Percentiles rank a stretch among this genome's conserved stretches.
Conservation (phyloP, 2,888 invertebrate genomes). For the Cyclophora albipunctata region DNA sequence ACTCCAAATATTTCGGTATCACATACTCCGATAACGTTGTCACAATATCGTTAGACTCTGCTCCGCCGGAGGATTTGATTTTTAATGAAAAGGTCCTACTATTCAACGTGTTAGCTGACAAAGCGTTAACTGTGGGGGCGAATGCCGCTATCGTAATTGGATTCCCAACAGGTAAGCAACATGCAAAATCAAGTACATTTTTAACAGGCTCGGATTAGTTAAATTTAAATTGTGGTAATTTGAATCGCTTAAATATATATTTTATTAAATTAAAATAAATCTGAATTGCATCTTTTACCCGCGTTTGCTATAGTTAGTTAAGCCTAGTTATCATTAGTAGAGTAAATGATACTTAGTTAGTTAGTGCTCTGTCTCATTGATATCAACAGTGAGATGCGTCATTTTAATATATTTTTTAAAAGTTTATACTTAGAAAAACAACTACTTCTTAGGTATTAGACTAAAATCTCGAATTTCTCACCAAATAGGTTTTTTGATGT, state of each 20-base stretch:
- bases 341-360: no score
- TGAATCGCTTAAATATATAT: no score
- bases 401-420: no score
- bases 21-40: conserved; percentile 24
- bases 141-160: conserved; percentile 36
- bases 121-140: conserved; percentile 40
- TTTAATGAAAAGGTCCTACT: conserved; percentile 44
- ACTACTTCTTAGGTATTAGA: neutral
- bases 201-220: no score
- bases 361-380: no score
- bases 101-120: conserved; percentile 44
- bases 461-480: neutral
- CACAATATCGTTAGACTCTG: conserved; percentile 22
- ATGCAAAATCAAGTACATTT: neutral
- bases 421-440: no score
- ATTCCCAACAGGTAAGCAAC: conserved; percentile 35
- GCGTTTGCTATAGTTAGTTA: no score
- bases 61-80: conserved; percentile 46
- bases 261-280: no score
- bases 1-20: conserved; percentile 38
- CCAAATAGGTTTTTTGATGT: neutral
- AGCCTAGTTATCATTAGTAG: no score
- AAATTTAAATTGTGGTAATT: no score
- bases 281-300: no score
- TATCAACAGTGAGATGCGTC: no score